phyloP scores from a whole-genome alignment of 2,888 invertebrate species.

The Acrobasis consociella region DNA sequence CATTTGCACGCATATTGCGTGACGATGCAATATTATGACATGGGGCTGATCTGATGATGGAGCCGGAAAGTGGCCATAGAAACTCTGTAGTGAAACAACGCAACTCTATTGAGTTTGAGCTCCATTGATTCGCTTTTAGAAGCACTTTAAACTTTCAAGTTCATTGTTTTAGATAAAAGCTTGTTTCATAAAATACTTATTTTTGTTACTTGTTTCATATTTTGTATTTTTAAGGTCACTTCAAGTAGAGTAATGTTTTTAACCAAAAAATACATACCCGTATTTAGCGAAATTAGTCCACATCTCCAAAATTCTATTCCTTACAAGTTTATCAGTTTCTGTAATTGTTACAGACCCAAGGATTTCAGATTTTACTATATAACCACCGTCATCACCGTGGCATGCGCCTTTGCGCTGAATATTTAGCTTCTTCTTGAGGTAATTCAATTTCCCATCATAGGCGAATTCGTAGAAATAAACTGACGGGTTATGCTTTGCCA shows the following conservation, averaged over 20 bases:
- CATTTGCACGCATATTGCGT: too few relatives aligned
- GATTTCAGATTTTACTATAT: slow-evolving; percentile 71
- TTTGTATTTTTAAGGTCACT: too few relatives aligned
- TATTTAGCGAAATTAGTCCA: slow-evolving; percentile 86
- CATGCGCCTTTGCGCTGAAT: slow-evolving; percentile 77
- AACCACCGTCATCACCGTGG: slow-evolving; percentile 84
- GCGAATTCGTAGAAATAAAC: slow-evolving; percentile 83
- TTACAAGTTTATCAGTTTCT: slow-evolving; percentile 58
- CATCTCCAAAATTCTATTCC: slow-evolving; percentile 73
- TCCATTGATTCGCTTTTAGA: too few relatives aligned
- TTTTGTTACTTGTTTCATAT: too few relatives aligned
- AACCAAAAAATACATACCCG: slow-evolving; percentile 56
- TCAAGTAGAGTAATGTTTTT: background rate
- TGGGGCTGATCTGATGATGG: too few relatives aligned
- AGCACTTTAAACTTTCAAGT: too few relatives aligned
- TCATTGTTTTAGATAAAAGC: too few relatives aligned
- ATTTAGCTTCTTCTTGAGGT: slow-evolving; percentile 68
- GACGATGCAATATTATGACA: too few relatives aligned
- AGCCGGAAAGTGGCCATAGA: too few relatives aligned
- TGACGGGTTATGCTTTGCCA: slow-evolving; percentile 62
- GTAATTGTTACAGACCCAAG: slow-evolving; percentile 44
- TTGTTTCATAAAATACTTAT: too few relatives aligned
- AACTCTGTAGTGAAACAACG: too few relatives aligned
- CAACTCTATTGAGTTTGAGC: too few relatives aligned
- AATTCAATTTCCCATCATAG: slow-evolving; percentile 80